A percentile compares a stretch with the other conserved stretches of the same genome.
These are phyloP conservation scores for Canis aureus DNA, from an alignment of 2,113 vertebrate genomes.

Conservation along the genomic window DNA sequence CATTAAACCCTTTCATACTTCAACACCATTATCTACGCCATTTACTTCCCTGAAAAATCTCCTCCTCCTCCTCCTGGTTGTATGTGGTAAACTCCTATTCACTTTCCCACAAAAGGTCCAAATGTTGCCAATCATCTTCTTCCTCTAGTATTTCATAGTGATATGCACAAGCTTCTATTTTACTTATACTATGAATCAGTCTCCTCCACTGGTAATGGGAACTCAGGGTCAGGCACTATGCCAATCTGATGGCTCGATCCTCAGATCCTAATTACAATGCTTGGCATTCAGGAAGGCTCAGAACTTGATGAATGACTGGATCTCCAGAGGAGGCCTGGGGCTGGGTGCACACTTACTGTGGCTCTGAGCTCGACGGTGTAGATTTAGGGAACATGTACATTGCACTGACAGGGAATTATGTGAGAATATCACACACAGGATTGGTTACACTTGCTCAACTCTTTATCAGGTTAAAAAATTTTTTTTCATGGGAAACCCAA, in stretches of 20 bases:
- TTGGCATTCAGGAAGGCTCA: background rate
- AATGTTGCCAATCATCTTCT: background rate
- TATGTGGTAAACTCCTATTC: background rate
- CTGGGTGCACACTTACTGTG: background rate
- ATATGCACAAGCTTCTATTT: background rate
- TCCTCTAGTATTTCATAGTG: no score
- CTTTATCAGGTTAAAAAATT: background rate
- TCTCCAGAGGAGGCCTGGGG: background rate
- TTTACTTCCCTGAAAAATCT: accelerated
- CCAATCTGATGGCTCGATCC: background rate
- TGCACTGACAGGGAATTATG: background rate
- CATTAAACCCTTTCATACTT: background rate
- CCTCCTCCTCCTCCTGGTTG: background rate
- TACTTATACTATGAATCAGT: background rate
- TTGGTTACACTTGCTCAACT: background rate
- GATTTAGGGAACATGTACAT: background rate
- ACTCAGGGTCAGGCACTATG: background rate
- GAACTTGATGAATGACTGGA: background rate
- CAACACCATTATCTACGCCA: accelerated
- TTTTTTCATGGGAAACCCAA: background rate
- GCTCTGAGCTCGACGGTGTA: background rate
- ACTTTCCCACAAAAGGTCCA: background rate
- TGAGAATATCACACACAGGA: background rate
- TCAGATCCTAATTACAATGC: background rate
- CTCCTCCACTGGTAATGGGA: background rate